Conservation (phyloP, 2,113 vertebrate genomes). For the Chaetodon auriga region DNA sequence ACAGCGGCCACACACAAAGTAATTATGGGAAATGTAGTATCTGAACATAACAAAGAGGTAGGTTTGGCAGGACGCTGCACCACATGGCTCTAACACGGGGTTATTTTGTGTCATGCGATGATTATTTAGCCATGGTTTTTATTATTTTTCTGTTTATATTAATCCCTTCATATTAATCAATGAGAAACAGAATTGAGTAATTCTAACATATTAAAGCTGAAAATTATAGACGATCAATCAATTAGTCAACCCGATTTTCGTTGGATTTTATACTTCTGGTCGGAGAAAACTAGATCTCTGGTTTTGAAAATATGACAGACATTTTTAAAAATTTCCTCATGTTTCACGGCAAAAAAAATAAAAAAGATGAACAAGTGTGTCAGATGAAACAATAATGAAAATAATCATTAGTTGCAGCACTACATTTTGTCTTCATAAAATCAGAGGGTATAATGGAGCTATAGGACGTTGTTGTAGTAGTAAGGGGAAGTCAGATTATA, state of each 20-base stretch:
- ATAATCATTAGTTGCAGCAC: background rate
- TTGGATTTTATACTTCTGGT: background rate
- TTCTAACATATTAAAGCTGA: background rate
- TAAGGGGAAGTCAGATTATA: too few species aligned
- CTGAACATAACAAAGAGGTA: slow-evolving; percentile 41
- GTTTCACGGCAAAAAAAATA: background rate
- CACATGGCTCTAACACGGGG: background rate
- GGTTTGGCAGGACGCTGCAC: background rate
- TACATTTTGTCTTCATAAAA: too few species aligned
- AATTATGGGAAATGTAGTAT: slow-evolving; percentile 81
- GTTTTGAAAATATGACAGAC: background rate
- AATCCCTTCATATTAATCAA: too few species aligned
- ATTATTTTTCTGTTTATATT: background rate
- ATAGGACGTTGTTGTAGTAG: background rate
- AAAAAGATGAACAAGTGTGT: background rate
- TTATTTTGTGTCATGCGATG: background rate
- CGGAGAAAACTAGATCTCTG: background rate
- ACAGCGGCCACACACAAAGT: slow-evolving; percentile 49
- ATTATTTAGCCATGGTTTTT: background rate
- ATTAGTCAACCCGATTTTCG: too few species aligned
- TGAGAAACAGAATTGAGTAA: background rate
- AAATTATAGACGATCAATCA: background rate
- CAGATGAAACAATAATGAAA: background rate
- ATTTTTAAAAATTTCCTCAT: background rate
- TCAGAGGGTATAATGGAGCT: background rate